Base-by-base conservation (phyloP, 2,797 vertebrate species). In the Anguilla megastoma region DNA sequence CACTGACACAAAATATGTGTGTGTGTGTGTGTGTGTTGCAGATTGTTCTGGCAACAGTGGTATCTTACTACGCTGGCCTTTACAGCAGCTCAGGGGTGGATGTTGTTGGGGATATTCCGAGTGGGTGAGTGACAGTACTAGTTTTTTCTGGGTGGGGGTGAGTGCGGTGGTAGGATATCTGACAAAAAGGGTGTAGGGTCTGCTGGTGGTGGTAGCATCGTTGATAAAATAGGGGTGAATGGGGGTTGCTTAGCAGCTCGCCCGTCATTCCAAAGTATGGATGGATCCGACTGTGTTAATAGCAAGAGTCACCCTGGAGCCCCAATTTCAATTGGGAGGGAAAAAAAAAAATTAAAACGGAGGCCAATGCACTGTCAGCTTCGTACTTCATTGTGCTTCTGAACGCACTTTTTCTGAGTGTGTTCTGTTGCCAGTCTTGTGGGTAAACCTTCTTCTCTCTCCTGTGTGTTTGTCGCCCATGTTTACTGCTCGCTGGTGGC, bases 81-180 rank as follows among this genome's bases (percentile, higher is more conserved):
- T 93, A 95, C 0, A 48, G 50, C 41, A 96, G 91, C 87, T 98
- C 97, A 92, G 91, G 90, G 0, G 93, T 99, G 92, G 95, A 96
- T 0, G 95, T 98, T 33, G 98, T 99, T 90, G 98, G 98, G 84
- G 88, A 96, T 86, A 99, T 99, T 90, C 98, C 98, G 18, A 95
- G 95, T 4, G 98, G 98, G 98, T 99, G 88, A 97, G 98, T 90
- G 88, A 50, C 12, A 33, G 48, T 14, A 66, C 12, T 24, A 14
- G 16, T 50, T 18, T 83, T 83, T 10, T 50, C 6, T 71, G 7
- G 50, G 7, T 71, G 66, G 66, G 27, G 10, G 7, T 21, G 63
- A 24, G 18, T 66, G 69, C n/a, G 69, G n/a, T 2, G 27, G n/a
- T 14, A n/a, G 66, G n/a, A 69, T 27, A n/a, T 24, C 58, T 56